Evolutionary conservation across 2,888 invertebrate genomes (phyloP), one percentile per base, ranked within the genome.

Genomic region (Platycheirus rosarum): DNA sequence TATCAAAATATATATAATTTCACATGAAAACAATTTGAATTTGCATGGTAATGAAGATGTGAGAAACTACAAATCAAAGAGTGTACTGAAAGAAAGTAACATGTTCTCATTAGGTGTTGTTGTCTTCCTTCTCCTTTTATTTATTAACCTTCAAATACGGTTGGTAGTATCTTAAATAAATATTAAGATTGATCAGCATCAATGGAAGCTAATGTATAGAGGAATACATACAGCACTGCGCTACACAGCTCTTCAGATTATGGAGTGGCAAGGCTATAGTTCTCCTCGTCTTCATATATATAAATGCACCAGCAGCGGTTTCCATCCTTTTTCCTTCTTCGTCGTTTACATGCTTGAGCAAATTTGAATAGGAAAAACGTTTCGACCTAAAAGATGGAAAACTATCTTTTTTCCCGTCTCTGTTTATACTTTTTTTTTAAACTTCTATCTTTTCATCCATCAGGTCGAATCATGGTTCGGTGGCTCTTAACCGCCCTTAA

Each of bases 401-500:
- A 49, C 68, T 62, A 35, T 68, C 37, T 44, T 26, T 29, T 35
- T 49, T 18, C 49, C 9, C 46, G 57, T 71, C 40, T 46, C 49
- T 57, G 55, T 35, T 53, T 53, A 35, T 53, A 53, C 35, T 53
- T 53, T 23, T 13, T 40, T 57, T 42, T 57, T 37, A 2, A 63
- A 63, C 55, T 42, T 51, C 51, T 69, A 75, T 75, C 80, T 65
- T 51, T 70, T 74, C 65, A 70, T 73, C 66, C 75, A 70, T 70
- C 75, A 75, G 65, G 51, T 66, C 16, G 80, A 75, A 80, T 70
- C 48, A 71, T 68, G 46, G 66, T 79, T 75, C 60, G 65, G 44
- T 75, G 60, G 65, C 75, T 80, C 70, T 51, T 70, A 80, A 80
- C 80, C 70, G 70, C 66, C 75, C 80, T 75, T 80, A 75, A 80